These are phyloP conservation scores for Suillia variegata DNA, from an alignment of 2,888 invertebrate genomes.

Conservation along the genomic window DNA sequence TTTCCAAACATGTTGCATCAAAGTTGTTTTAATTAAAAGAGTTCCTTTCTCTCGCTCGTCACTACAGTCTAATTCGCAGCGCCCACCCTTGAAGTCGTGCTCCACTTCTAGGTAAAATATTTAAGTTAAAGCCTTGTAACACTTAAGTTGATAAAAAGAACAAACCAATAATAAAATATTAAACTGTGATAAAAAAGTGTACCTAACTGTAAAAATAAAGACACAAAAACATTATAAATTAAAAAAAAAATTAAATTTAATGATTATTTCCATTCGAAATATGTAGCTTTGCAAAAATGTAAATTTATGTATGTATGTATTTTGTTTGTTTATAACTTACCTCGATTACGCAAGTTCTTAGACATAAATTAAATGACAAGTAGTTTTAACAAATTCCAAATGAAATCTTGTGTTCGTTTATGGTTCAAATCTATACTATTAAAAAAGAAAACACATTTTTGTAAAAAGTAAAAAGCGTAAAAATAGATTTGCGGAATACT, in stretches of 20 bases:
- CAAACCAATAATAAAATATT: no score
- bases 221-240: conserved; percentile 44
- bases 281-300: conserved; percentile 1
- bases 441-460: no score
- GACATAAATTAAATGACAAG: no score
- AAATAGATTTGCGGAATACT: no score
- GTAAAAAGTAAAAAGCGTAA: no score
- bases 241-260: conserved; percentile 25
- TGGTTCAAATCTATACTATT: no score
- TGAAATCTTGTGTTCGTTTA: no score
- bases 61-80: no score
- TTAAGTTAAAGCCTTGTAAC: not conserved
- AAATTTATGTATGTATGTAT: conserved; percentile 7
- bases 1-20: conserved; percentile 46
- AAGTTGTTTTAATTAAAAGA: conserved; percentile 49
- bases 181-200: conserved; percentile 35
- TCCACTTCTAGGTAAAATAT: not conserved
- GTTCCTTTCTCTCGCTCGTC: not conserved
- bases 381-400: no score
- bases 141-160: not conserved
- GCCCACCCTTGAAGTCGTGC: not conserved
- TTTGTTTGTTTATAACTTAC: no score
- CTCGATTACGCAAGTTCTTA: no score
- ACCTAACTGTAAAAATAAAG: conserved; percentile 29
- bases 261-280: conserved; percentile 15